Evolutionary conservation across 2,888 invertebrate genomes (phyloP).

Genomic region (Sinelater perroti): DNA sequence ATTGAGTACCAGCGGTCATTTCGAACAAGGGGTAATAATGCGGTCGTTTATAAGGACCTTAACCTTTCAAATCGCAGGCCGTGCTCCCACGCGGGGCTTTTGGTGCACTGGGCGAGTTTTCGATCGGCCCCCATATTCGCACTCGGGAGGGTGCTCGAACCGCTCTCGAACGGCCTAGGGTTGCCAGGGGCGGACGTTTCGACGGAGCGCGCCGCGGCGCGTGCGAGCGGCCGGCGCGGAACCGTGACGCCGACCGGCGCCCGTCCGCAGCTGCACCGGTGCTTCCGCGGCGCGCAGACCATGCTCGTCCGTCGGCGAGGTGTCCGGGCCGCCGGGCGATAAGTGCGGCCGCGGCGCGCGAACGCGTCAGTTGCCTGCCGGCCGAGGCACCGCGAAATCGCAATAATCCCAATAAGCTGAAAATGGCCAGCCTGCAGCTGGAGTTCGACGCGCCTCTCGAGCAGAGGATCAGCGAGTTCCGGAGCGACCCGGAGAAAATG

Average conservation of each 20-base stretch:
- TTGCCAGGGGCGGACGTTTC: slow-evolving; percentile 31
- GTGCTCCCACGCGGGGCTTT: no score
- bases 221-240: slow-evolving; percentile 18
- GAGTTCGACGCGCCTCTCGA: slow-evolving; percentile 55
- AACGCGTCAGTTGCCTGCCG: no score
- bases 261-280: no score
- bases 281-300: no score
- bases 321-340: no score
- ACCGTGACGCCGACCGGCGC: no score
- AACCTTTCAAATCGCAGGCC: no score
- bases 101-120: no score
- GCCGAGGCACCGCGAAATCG: no score
- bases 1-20: not conserved
- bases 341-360: no score
- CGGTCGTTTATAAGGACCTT: not conserved
- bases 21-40: not conserved
- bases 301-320: no score
- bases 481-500: slow-evolving; percentile 59
- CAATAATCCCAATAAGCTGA: slow-evolving; percentile 41
- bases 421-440: slow-evolving; percentile 53
- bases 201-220: slow-evolving; percentile 21
- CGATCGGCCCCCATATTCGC: not conserved
- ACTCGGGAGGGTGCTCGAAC: slow-evolving; percentile 16
- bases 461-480: slow-evolving; percentile 56
- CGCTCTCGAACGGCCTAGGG: slow-evolving; percentile 27